Conservation (phyloP, 2,113 vertebrate genomes). For the Sinosuthora webbiana region DNA sequence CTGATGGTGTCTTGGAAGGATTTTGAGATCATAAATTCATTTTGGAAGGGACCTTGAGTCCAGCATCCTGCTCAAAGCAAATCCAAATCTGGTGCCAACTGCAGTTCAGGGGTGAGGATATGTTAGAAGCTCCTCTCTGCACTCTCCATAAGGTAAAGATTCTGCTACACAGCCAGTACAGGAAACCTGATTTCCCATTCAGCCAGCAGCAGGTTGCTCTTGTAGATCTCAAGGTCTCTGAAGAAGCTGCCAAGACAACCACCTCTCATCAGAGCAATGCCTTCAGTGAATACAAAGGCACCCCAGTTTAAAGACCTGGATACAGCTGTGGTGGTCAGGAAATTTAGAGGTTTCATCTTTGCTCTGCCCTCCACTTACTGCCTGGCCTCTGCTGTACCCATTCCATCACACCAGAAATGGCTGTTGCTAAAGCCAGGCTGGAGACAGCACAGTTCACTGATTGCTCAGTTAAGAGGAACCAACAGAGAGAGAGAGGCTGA, state of each 20-base stretch:
- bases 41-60: not conserved
- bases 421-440: not conserved
- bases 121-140: not conserved
- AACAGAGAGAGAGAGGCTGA: not conserved
- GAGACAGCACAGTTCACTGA: not conserved
- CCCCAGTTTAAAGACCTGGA: not conserved
- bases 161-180: not conserved
- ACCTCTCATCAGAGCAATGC: not conserved
- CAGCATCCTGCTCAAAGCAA: not conserved
- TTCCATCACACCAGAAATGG: not conserved
- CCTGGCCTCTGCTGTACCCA: not conserved
- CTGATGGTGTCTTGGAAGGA: not conserved
- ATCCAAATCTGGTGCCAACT: not conserved
- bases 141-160: not conserved
- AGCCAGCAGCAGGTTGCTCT: not conserved
- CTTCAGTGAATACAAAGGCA: not conserved
- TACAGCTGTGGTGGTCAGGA: not conserved
- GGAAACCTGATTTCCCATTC: not conserved
- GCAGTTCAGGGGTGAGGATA: not conserved
- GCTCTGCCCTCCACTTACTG: not conserved
- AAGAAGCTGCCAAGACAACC: not conserved
- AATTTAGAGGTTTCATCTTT: not conserved
- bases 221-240: not conserved
- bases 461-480: not conserved
- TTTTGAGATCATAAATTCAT: not conserved